Conservation (phyloP, 2,888 invertebrate species). For the Candidula unifasciata region DNA sequence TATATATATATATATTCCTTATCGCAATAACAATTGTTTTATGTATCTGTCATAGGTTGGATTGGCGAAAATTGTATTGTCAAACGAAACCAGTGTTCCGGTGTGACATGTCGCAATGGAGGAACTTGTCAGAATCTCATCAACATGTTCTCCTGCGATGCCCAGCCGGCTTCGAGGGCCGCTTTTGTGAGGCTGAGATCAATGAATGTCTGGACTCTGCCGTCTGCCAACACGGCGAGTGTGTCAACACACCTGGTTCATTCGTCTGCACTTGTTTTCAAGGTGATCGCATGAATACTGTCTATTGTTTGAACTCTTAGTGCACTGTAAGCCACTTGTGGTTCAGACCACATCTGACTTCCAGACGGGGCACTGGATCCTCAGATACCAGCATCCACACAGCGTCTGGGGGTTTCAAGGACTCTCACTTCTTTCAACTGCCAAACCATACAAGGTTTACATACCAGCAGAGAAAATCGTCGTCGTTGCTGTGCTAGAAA, state of each 20-base stretch:
- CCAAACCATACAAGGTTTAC: too few relatives aligned
- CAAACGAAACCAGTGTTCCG: conserved; percentile 17
- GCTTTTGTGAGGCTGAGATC: conserved; percentile 21
- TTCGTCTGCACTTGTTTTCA: conserved; percentile 5
- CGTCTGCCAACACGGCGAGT: conserved; percentile 23
- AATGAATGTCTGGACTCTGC: conserved; percentile 17
- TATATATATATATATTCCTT: too few relatives aligned
- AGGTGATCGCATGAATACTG: background rate
- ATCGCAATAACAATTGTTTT: background rate
- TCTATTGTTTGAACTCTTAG: background rate
- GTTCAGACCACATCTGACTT: too few relatives aligned
- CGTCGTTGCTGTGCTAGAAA: too few relatives aligned
- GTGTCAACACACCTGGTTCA: conserved; percentile 23
- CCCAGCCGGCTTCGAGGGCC: conserved; percentile 3
- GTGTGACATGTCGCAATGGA: conserved; percentile 15
- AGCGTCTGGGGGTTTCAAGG: too few relatives aligned
- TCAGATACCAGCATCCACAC: too few relatives aligned
- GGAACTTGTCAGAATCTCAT: conserved; percentile 9
- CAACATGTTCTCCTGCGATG: conserved; percentile 17
- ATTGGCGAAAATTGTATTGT: conserved; percentile 3
- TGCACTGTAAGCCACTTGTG: too few relatives aligned
- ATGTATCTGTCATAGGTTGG: conserved; percentile 9
- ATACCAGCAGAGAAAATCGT: too few relatives aligned
- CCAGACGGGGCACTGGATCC: too few relatives aligned
- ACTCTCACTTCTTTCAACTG: too few relatives aligned